Percentiles rank a stretch among this genome's conserved stretches.
Evolutionary conservation across 2,797 vertebrate species (phyloP).

Genomic region (Centropyge bicolor): DNA sequence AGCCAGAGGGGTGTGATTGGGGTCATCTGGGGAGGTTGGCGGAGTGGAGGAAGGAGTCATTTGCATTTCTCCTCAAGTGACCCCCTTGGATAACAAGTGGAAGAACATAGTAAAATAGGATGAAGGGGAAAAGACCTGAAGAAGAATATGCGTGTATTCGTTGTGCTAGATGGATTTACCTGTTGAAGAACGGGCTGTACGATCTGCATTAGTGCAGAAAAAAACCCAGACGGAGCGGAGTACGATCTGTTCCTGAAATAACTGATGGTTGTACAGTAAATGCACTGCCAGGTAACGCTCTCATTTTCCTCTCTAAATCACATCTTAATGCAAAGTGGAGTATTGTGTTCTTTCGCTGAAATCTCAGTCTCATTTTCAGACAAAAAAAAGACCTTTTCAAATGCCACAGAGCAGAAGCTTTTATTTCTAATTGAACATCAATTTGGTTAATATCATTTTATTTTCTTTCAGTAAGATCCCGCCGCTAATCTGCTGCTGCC

Average conservation of each 20-base stretch:
- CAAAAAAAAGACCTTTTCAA: background rate
- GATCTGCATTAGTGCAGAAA: background rate
- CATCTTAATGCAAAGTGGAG: background rate
- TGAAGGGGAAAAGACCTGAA: slow-evolving; percentile 14
- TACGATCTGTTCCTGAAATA: slow-evolving; percentile 7
- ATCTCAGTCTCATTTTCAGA: background rate
- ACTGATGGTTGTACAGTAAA: background rate
- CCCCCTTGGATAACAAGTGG: slow-evolving; percentile 6
- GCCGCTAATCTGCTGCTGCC: background rate
- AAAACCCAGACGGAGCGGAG: background rate
- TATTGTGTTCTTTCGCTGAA: background rate
- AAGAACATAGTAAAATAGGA: background rate
- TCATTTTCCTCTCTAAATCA: slow-evolving; percentile 1
- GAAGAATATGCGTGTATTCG: background rate
- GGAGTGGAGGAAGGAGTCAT: slow-evolving; percentile 21
- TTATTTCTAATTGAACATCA: slow-evolving; percentile 13
- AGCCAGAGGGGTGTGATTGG: slow-evolving; percentile 37
- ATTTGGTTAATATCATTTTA: slow-evolving; percentile 8
- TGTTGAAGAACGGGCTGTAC: too few species aligned
- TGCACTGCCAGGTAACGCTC: background rate
- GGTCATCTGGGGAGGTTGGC: slow-evolving; percentile 20
- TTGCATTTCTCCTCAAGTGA: slow-evolving; percentile 59
- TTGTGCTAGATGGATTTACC: background rate
- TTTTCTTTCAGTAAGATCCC: background rate
- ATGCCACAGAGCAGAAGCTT: background rate